Conservation (phyloP, 1,140 invertebrate species). For the Arctopsyche grandis region DNA sequence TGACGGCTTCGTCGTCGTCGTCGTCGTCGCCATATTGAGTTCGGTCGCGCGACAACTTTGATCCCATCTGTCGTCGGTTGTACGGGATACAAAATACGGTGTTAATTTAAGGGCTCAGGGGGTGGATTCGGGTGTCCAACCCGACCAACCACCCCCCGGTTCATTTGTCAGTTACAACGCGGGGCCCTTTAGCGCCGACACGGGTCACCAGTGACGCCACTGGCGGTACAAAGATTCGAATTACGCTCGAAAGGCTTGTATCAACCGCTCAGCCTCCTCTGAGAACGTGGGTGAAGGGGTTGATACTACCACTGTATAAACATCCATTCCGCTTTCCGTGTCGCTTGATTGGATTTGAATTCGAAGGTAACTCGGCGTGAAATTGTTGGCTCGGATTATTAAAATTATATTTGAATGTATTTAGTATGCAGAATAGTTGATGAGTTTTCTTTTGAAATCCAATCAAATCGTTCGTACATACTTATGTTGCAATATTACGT, state of each 20-base stretch:
- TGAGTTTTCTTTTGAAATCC: too few relatives aligned
- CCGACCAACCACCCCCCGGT: neutral
- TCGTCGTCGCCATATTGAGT: constrained; percentile 24
- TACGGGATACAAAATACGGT: constrained; percentile 24
- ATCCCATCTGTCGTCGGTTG: constrained; percentile 29
- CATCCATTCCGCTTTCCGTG: neutral
- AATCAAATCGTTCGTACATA: too few relatives aligned
- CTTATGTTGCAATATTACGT: too few relatives aligned
- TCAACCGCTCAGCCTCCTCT: neutral
- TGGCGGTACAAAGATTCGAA: neutral
- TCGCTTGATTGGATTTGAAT: neutral
- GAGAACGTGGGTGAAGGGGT: too few relatives aligned
- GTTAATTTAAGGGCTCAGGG: constrained; percentile 27
- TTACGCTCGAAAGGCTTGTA: constrained; percentile 4
- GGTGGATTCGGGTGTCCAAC: neutral
- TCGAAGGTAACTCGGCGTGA: too few relatives aligned
- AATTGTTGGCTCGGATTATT: too few relatives aligned
- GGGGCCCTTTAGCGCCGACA: constrained; percentile 1
- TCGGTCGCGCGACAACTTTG: constrained; percentile 36
- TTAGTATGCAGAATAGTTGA: too few relatives aligned
- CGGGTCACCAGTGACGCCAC: constrained; percentile 13
- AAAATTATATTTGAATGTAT: too few relatives aligned
- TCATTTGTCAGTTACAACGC: constrained; percentile 7
- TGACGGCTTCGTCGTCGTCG: neutral
- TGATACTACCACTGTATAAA: neutral